Percentiles rank a stretch among this genome's conserved stretches.
phyloP scores from a whole-genome alignment of 35 echinoderm and acorn worm species.

The Stichopus chloronotus region DNA sequence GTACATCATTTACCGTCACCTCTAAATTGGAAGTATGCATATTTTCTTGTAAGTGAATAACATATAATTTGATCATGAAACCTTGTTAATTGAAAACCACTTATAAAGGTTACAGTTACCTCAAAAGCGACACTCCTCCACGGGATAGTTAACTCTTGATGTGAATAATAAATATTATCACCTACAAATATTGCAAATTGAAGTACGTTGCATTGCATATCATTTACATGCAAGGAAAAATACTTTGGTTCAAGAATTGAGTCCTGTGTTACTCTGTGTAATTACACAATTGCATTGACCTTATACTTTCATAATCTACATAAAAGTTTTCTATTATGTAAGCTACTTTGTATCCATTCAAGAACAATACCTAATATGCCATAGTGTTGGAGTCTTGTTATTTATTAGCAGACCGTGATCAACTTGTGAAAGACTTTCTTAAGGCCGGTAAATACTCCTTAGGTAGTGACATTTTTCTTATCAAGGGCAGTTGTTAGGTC shows the following conservation, averaged over 20 bases:
- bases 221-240: background rate
- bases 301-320: background rate
- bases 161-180: conserved; percentile 21
- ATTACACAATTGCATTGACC: background rate
- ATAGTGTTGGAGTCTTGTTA: background rate
- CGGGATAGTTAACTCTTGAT: background rate
- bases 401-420: background rate
- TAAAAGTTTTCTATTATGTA: background rate
- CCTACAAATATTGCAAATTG: background rate
- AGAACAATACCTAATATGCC: background rate
- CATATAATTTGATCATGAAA: background rate
- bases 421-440: background rate
- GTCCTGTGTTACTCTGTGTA: background rate
- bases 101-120: background rate
- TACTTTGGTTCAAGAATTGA: background rate
- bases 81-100: background rate
- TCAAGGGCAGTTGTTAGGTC: background rate
- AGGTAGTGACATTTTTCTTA: background rate
- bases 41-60: background rate
- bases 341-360: background rate
- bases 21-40: background rate
- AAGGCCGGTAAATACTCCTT: background rate
- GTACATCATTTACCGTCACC: background rate
- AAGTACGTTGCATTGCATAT: background rate
- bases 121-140: background rate